Base-by-base conservation (phyloP, 2,113 vertebrate species). In the Psittacara wagleri region DNA sequence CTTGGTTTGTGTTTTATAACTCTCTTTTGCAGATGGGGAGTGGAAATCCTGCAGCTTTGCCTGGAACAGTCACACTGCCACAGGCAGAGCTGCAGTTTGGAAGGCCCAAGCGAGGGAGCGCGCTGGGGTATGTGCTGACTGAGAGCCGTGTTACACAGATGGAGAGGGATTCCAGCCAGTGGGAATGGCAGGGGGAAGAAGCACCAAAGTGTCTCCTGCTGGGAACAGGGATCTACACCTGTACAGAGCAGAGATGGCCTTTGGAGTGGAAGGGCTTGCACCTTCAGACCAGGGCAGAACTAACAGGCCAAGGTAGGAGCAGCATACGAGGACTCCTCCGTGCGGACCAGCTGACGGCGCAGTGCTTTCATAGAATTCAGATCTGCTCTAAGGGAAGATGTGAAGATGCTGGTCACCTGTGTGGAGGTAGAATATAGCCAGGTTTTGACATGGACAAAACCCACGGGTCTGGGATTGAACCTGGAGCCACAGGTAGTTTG, bases 111-210 rank as follows among this genome's bases (percentile, higher is more conserved):
- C 2, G 1, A 5, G n/a, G 70, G 57, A 64, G 41, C 2, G 37
- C 10, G 0, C 14, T 5, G 11, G 70, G 27, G 28, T 4, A 1
- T 3, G 4, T 2, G 33, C 46, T 7, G 20, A 6, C 5, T 25
- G 49, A 33, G 74, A 16, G 8, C 10, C 44, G 6, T 0, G 20
- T 6, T 5, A 1, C 1, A 27, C 75, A 59, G 76, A 8, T 2
- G 43, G 69, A 1, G 22, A 3, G 13, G 44, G 72, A 24, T 2
- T 6, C 59, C 19, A 49, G 74, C 43, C 75, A 44, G 87, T 1
- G 12, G 88, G 64, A 41, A 2, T 4, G 37, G 67, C 54, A 57
- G 57, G 23, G 55, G 64, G 35, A 31, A 17, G 48, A 2, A 39
- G 57, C 35, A 7, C 29, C 9, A 3, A 3, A 31, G 24, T 0